phyloP scores from a whole-genome alignment of 2,113 vertebrate genomes.

The Halichoerus grypus region DNA sequence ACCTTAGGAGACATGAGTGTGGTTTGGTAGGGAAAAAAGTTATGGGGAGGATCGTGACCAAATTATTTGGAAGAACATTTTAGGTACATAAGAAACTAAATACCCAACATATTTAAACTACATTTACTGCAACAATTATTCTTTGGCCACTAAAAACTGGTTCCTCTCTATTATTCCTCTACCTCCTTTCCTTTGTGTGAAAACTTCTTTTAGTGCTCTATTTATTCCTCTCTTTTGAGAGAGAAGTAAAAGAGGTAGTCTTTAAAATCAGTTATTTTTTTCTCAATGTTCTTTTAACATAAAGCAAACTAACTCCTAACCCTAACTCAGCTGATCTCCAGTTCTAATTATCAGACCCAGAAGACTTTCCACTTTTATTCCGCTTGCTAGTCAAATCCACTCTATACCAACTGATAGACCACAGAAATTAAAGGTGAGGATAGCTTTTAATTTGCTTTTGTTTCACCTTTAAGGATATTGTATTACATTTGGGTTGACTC shows the following conservation, averaged over 20 bases:
- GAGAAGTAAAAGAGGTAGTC: neutral
- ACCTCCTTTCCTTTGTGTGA: neutral
- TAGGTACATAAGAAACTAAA: neutral
- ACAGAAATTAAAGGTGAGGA: neutral
- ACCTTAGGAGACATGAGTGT: neutral
- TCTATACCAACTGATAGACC: neutral
- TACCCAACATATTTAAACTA: neutral
- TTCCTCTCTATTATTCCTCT: neutral
- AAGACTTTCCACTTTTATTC: neutral
- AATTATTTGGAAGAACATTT: neutral
- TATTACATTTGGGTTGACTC: neutral
- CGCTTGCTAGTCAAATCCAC: neutral
- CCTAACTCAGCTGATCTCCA: neutral
- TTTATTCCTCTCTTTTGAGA: neutral
- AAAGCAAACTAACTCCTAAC: neutral
- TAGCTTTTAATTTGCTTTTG: neutral
- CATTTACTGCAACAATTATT: conserved; percentile 18
- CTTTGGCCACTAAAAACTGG: neutral
- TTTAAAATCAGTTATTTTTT: neutral
- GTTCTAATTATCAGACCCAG: neutral
- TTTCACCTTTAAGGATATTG: neutral
- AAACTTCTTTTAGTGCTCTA: neutral
- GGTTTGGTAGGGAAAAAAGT: neutral
- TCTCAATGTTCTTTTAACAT: neutral
- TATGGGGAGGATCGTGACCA: neutral